These are phyloP conservation scores for Plagodis dolabraria DNA, from an alignment of 2,888 invertebrate species.

Conservation along the genomic window DNA sequence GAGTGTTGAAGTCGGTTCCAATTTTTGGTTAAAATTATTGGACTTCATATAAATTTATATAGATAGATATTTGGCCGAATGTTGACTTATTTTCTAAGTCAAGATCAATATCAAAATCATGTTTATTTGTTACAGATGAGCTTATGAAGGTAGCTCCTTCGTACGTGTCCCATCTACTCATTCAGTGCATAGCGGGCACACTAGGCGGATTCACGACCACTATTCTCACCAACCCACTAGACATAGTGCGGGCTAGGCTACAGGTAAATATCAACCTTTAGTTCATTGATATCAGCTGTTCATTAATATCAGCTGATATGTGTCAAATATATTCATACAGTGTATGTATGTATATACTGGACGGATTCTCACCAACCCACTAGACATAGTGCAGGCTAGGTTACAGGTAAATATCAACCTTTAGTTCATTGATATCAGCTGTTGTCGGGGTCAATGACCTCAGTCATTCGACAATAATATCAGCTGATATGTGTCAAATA, in stretches of 20 bases:
- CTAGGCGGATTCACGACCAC: conserved; percentile 97
- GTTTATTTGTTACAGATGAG: conserved; percentile 86
- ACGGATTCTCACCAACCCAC: conserved; percentile 98
- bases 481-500: conserved; percentile 89
- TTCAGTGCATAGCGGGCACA: conserved; percentile 96
- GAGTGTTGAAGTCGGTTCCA: too few species aligned
- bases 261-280: conserved; percentile 85
- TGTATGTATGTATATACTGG: conserved; percentile 94
- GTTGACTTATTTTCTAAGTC: not conserved
- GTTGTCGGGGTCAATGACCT: too few species aligned
- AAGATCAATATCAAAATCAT: not conserved
- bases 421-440: too few species aligned
- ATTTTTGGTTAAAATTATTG: too few species aligned
- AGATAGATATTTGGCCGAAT: too few species aligned
- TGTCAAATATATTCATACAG: conserved; percentile 94
- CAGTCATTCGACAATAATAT: too few species aligned
- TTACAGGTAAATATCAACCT: conserved; percentile 87
- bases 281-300: too few species aligned
- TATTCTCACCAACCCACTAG: conserved; percentile 97
- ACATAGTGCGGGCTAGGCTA: conserved; percentile 95
- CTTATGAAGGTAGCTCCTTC: conserved; percentile 88
- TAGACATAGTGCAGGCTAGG: conserved; percentile 96
- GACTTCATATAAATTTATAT: too few species aligned
- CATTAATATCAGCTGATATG: conserved; percentile 77
- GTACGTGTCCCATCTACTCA: conserved; percentile 92